Base-by-base conservation (phyloP, 1,140 invertebrate genomes). In the Aphelenchoides fujianensis region DNA sequence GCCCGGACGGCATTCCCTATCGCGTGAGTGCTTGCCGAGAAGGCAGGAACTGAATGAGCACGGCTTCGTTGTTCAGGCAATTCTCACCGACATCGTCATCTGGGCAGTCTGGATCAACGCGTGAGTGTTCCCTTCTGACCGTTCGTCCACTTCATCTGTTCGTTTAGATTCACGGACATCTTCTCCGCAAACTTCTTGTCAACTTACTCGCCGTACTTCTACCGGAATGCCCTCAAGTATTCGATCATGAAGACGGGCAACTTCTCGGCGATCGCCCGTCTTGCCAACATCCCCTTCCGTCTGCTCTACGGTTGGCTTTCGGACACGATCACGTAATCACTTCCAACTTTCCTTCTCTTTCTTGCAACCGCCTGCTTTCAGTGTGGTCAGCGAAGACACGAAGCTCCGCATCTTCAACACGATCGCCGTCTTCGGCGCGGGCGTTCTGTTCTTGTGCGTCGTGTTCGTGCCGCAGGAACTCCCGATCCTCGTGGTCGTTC, bases 321-420 rank as follows among this genome's bases (percentile, higher is more conserved):
- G 12, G 63, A 66, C 31, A 66, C 31, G 12, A 66, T 66, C 16
- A 35, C 16, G 63, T 66, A 36, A n/a, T n/a, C n/a, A 1, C 36
- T 37, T 66, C 62, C 9, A 64, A 64, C 23, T n/a, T n/a, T n/a
- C n/a, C n/a, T n/a, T n/a, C n/a, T n/a, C n/a, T n/a, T n/a, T 53
- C 5, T 64, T 64, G 62, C 7, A 64, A 66, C 32, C 36, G 0
- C 30, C 12, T 35, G 3, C 36, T 66, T 66, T 3, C 34, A 75
- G 74, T 30, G 68, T 37, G 37, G 62, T 76, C 30, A 41, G 77
- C 7, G 75, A 76, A 53, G 30, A 41, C 5, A 7, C 53, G n/a
- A 76, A 76, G 28, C 9, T 76, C 37, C 37, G 34, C 30, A 16
- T 76, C 31, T 76, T 76, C 52, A 76, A 76, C 48, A 74, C 75